These are phyloP conservation scores for Actias luna DNA, from an alignment of 2,888 invertebrate genomes.

Conservation along the genomic window DNA sequence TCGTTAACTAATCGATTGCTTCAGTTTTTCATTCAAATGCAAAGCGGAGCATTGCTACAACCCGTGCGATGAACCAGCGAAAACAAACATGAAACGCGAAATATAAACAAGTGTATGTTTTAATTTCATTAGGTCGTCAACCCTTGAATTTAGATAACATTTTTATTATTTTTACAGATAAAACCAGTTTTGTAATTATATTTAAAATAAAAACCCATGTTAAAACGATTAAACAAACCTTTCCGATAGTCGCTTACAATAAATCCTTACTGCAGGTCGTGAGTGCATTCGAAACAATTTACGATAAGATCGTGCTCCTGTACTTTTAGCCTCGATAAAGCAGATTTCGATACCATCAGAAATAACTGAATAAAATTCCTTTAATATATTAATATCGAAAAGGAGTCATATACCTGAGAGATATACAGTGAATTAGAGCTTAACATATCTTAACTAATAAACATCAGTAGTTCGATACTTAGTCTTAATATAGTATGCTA, in stretches of 20 bases:
- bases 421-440: no score
- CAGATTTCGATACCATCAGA: conserved; percentile 48
- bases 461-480: no score
- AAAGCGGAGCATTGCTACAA: conserved; percentile 4
- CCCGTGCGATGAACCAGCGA: conserved; percentile 9
- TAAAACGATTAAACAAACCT: neutral
- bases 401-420: no score
- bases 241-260: conserved; percentile 5
- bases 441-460: no score
- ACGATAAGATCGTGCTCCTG: conserved; percentile 53
- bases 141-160: conserved; percentile 1
- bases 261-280: conserved; percentile 41
- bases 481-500: no score
- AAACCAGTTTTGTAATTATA: neutral
- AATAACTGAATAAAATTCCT: conserved; percentile 27
- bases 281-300: conserved; percentile 69
- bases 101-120: conserved; percentile 12
- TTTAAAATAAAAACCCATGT: neutral
- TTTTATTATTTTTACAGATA: neutral
- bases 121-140: conserved; percentile 10
- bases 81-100: conserved; percentile 10
- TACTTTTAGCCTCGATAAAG: conserved; percentile 54
- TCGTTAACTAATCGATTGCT: conserved; percentile 1
- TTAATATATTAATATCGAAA: neutral
- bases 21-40: conserved; percentile 3